Evolutionary conservation across 2,113 vertebrate genomes (phyloP), one percentile per base, ranked within the genome.

Genomic region (Chroicocephalus ridibundus): DNA sequence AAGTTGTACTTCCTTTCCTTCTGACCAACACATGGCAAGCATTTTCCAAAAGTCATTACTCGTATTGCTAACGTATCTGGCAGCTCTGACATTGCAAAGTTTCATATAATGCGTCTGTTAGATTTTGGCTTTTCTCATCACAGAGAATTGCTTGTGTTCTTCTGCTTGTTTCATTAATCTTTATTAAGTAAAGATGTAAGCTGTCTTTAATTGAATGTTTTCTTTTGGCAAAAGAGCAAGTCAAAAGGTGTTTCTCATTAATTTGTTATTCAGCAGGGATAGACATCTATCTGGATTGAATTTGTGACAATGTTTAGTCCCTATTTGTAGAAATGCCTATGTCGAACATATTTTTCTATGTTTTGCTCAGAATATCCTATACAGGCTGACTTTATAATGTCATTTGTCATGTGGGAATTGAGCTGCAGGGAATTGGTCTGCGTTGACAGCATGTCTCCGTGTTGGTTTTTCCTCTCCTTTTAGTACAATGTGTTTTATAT

Each of bases 201-300:
- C 62, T 97, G 57, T 90, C 72, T 84, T 96, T 97, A 97, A 96
- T 90, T 95, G 94, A 97, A 60, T 94, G 68, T 95, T 98, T 97
- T 97, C 87, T 97, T 86, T 97, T 97, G 97, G 94, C 93, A 94
- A 5, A 55, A 88, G 86, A 94, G 83, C 44, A 93, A 97, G 72
- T 83, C 90, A 94, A 95, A 97, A 97, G 94, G 97, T 97, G 97
- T 97, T 97, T 97, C 83, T 97, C 94, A 96, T 97, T 98, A 97
- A 97, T 97, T 96, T 98, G 84, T 97, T 94, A 97, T 95, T 96
- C 94, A 97, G 52, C 83, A 40, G 78, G 88, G 71, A 93, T 96
- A 96, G 88, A 64, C 54, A 58, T 96, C 94, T 98, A 81, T 98
- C 97, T 98, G 97, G 90, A 90, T 94, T 97, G 93, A 92, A 96